Base-by-base conservation (phyloP, 1,140 invertebrate genomes). In the Zeugodacus cucurbitae region DNA sequence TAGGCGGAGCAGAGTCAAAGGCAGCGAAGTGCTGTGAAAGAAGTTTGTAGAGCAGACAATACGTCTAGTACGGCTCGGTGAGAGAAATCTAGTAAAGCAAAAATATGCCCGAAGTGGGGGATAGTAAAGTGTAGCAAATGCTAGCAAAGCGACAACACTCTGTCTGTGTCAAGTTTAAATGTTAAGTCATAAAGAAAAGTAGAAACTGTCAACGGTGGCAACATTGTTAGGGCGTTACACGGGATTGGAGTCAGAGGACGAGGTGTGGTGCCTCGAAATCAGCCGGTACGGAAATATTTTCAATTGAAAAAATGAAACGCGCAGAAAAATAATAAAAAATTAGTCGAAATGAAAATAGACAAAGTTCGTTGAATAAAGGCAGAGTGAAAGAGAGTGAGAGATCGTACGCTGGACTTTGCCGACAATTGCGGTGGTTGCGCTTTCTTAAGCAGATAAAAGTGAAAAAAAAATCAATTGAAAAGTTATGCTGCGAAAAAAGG, bases 121-220 rank as follows among this genome's bases (percentile, higher is more conserved):
- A 44, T 44, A 29, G 44, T 26, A 34, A 64, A 87, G 10, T 37
- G 57, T 34, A 41, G 86, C 20, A 29, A 87, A 87, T 37, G 54
- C 59, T 54, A 37, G 86, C 54, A 54, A 58, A 59, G 86, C 86
- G 54, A 22, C 86, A 41, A 87, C 59, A 59, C 86, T 87, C 86
- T 58, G 86, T 87, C 86, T 87, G 86, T 87, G 86, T 87, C 86
- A 87, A 87, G 86, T 87, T 87, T 87, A 87, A 87, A 87, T 87
- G 48, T 87, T 64, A 87, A 58, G 86, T 59, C 86, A 58, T 87
- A 58, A 87, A 87, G 59, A 59, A 87, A 87, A 87, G 58, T 29
- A 37, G 32, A 37, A 62, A 29, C 74, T 82, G 74, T 82, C 74
- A 48, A 82, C 41, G 41, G 22, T 48, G 37, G 41, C 74, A 34